Conservation (phyloP, 2,113 vertebrate species). For the Oophaga pumilio region DNA sequence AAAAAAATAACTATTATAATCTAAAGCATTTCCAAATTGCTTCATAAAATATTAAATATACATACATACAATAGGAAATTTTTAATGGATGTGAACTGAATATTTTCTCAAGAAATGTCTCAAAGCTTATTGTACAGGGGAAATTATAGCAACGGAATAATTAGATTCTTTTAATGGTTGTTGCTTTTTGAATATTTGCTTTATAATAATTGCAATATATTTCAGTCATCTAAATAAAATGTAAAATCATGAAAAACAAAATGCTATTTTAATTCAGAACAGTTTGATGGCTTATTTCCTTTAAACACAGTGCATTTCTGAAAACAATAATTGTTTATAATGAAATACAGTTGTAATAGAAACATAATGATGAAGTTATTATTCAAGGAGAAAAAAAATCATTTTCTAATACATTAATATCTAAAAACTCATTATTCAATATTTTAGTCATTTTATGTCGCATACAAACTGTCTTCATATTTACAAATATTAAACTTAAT, state of each 20-base stretch:
- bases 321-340: slow-evolving; percentile 19
- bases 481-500: slow-evolving; percentile 17
- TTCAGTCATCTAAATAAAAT: neutral
- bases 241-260: neutral
- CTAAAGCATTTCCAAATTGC: too few species aligned
- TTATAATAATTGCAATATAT: neutral
- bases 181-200: neutral
- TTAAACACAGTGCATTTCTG: neutral
- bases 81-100: too few species aligned
- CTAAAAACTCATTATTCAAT: slow-evolving; percentile 11
- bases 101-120: too few species aligned
- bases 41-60: too few species aligned
- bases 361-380: slow-evolving; percentile 3
- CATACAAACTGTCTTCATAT: neutral
- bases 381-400: slow-evolving; percentile 2
- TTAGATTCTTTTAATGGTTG: neutral
- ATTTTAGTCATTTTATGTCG: neutral
- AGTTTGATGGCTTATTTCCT: slow-evolving; percentile 8
- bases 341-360: neutral
- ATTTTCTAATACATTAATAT: slow-evolving; percentile 13
- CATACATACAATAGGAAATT: too few species aligned
- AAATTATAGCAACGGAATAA: neutral
- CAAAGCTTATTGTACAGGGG: too few species aligned
- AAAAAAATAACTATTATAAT: too few species aligned
- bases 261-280: neutral